Percentiles rank a stretch among this genome's conserved stretches.
These are phyloP conservation scores for Phocoena phocoena DNA, from an alignment of 2,113 vertebrate species.

Conservation along the genomic window DNA sequence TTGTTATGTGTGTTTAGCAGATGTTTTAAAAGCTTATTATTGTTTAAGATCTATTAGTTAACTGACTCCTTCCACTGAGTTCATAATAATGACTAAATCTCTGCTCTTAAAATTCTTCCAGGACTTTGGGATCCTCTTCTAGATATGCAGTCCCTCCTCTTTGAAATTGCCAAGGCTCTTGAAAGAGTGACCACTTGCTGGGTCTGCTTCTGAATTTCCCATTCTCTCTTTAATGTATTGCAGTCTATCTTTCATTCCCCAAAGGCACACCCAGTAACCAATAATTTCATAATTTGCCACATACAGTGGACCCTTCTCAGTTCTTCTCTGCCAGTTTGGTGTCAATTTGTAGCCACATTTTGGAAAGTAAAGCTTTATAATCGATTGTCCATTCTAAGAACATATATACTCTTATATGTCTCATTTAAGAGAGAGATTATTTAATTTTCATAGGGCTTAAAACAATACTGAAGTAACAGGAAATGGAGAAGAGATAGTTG, in stretches of 20 bases:
- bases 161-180: not conserved
- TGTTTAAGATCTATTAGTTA: not conserved
- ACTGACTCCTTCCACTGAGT: not conserved
- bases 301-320: not conserved
- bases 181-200: not conserved
- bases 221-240: not conserved
- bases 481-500: not conserved
- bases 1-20: not conserved
- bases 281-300: not conserved
- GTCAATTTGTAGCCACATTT: constrained; percentile 9
- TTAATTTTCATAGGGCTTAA: constrained; percentile 14
- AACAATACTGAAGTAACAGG: not conserved
- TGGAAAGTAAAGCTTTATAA: constrained; percentile 12
- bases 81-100: not conserved
- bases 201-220: not conserved
- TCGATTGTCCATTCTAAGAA: not conserved
- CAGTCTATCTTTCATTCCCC: not conserved
- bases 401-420: not conserved
- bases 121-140: not conserved
- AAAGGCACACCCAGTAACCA: not conserved
- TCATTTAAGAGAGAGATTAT: constrained; percentile 10
- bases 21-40: not conserved
- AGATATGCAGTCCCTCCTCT: not conserved
- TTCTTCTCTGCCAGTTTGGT: not conserved
- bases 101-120: not conserved